Percentiles rank a stretch among this genome's conserved stretches.
Evolutionary conservation across 53 echinoderm and acorn worm species (phyloP).

Genomic region (Actinopyga echinites): DNA sequence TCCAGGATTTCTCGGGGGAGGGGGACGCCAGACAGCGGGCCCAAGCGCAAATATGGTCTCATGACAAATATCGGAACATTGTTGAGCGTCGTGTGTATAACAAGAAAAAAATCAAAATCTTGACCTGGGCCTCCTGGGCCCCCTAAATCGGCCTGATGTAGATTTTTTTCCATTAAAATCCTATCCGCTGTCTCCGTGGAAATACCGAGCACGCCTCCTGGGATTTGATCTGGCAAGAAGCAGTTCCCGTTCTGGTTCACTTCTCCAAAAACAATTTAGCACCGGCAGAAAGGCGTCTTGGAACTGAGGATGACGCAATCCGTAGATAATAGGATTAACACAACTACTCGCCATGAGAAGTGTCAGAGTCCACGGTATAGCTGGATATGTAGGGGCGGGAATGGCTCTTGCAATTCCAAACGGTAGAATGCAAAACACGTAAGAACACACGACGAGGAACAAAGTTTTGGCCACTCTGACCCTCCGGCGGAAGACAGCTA

Average conservation of each 20-base stretch:
- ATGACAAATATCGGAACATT: no score
- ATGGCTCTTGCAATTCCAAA: background rate
- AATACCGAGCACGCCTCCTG: no score
- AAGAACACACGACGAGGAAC: constrained; percentile 48
- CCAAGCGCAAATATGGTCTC: no score
- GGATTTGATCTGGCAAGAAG: background rate
- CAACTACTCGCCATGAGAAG: background rate
- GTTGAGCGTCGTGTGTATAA: no score
- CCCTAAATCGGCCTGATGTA: no score
- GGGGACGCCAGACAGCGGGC: no score
- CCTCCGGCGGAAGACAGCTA: constrained; percentile 6
- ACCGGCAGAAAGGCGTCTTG: background rate
- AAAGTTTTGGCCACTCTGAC: constrained; percentile 51
- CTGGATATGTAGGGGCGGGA: background rate
- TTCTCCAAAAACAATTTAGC: background rate
- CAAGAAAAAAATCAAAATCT: no score
- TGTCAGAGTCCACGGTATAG: background rate
- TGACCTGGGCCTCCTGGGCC: no score
- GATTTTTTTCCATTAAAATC: no score
- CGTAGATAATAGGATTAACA: constrained; percentile 23
- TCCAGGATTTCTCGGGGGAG: no score
- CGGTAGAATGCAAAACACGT: constrained; percentile 50
- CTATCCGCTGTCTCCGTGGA: no score
- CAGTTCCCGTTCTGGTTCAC: background rate
- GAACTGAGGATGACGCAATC: constrained; percentile 17